phyloP scores from a whole-genome alignment of 1,140 invertebrate species.

The Drosophila albomicans region DNA sequence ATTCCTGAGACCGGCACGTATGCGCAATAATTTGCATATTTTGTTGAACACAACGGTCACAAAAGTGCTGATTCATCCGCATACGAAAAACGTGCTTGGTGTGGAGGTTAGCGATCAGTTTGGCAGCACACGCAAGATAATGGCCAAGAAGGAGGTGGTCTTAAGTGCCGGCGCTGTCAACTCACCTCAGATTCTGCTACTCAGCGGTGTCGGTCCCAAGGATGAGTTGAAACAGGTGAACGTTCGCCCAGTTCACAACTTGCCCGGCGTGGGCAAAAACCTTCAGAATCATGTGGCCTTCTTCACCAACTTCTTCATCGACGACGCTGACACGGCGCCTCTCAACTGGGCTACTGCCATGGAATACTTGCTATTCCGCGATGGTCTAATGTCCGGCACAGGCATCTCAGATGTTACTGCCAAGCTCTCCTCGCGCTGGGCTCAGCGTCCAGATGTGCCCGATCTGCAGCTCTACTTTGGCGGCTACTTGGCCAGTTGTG shows the following conservation, averaged over 20 bases:
- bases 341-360: conserved; percentile 95
- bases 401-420: conserved; percentile 93
- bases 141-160: conserved; percentile 92
- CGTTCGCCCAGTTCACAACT: conserved; percentile 89
- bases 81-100: conserved; percentile 86
- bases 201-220: conserved; percentile 92
- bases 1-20: conserved; percentile 91
- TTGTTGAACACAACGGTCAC: conserved; percentile 91
- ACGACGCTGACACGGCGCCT: conserved; percentile 92
- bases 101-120: conserved; percentile 87
- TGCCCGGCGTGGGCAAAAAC: conserved; percentile 94
- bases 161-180: conserved; percentile 90
- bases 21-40: conserved; percentile 91
- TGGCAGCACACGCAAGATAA: conserved; percentile 87
- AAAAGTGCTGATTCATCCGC: conserved; percentile 88
- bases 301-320: conserved; percentile 91
- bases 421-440: conserved; percentile 92
- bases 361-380: conserved; percentile 93
- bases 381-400: conserved; percentile 93
- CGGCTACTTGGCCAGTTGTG: conserved; percentile 92
- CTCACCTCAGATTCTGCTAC: conserved; percentile 92
- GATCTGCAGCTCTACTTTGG: conserved; percentile 95
- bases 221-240: conserved; percentile 89
- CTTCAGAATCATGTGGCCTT: conserved; percentile 94
- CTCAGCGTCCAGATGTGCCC: conserved; percentile 91